Percentiles rank a stretch among this genome's conserved stretches.
phyloP scores from a whole-genome alignment of 2,888 invertebrate species.

The Adineta ricciae region DNA sequence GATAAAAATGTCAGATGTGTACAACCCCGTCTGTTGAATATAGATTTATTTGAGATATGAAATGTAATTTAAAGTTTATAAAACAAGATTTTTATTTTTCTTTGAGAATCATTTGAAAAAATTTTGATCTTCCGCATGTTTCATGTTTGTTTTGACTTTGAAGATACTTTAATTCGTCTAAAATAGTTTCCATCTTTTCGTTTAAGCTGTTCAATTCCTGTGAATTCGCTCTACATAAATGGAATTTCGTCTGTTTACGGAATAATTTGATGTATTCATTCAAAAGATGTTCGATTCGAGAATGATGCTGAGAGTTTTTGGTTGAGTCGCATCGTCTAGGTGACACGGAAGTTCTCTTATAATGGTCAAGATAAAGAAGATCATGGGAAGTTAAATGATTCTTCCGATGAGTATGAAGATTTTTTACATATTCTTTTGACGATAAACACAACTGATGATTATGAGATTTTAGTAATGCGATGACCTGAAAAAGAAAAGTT shows the following conservation, averaged over 20 bases:
- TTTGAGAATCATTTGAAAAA: constrained; percentile 13
- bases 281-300: neutral
- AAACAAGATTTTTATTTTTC: neutral
- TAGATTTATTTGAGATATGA: too few species aligned
- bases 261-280: neutral
- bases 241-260: neutral
- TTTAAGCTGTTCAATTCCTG: neutral
- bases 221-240: neutral
- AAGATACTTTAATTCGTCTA: neutral
- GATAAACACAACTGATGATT: neutral
- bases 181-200: neutral
- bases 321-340: too few species aligned
- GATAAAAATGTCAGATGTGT: too few species aligned
- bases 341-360: neutral
- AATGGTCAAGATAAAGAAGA: neutral
- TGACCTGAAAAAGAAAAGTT: neutral
- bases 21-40: too few species aligned
- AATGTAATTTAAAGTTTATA: too few species aligned
- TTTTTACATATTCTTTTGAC: neutral
- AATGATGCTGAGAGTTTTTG: neutral
- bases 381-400: neutral
- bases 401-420: neutral
- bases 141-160: neutral
- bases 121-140: neutral
- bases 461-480: constrained; percentile 11